Conservation (phyloP, 2,888 invertebrate species). For the Mellilla xanthometata region DNA sequence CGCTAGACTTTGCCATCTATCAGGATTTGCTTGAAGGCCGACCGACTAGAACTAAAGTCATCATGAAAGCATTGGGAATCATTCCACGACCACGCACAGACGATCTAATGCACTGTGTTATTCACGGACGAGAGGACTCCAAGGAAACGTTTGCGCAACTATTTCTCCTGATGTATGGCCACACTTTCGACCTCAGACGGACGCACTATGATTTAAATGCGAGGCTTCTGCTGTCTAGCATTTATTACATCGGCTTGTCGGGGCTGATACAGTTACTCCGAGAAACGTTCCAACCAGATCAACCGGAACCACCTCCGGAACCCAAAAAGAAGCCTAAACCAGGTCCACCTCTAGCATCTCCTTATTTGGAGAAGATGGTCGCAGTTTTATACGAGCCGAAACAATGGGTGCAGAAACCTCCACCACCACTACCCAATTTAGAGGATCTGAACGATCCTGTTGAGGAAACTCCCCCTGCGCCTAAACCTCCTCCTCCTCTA, state of each 20-base stretch:
- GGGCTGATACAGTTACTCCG: constrained; percentile 50
- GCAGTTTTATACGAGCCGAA: constrained; percentile 52
- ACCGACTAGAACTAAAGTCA: constrained; percentile 46
- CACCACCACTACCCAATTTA: constrained; percentile 60
- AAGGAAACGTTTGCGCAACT: constrained; percentile 66
- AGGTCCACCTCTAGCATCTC: constrained; percentile 47
- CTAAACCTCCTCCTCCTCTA: constrained; percentile 52
- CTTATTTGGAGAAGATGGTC: constrained; percentile 60
- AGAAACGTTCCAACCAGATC: constrained; percentile 53
- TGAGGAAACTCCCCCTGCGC: constrained; percentile 52
- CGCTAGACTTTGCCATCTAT: constrained; percentile 52
- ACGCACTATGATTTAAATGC: constrained; percentile 56
- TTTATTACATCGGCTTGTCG: constrained; percentile 62
- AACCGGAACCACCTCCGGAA: constrained; percentile 22
- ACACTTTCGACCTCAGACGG: constrained; percentile 55
- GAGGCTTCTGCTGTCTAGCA: constrained; percentile 59
- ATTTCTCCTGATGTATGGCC: constrained; percentile 53
- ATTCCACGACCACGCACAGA: constrained; percentile 48
- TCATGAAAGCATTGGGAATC: constrained; percentile 57
- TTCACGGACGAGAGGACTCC: constrained; percentile 54
- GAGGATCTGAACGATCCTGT: constrained; percentile 60
- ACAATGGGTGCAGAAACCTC: constrained; percentile 38
- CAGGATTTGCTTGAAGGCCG: constrained; percentile 66
- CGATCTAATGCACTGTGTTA: constrained; percentile 61
- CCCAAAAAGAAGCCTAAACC: constrained; percentile 44